phyloP scores from a whole-genome alignment of 2,797 vertebrate species.

The Gouania willdenowi region DNA sequence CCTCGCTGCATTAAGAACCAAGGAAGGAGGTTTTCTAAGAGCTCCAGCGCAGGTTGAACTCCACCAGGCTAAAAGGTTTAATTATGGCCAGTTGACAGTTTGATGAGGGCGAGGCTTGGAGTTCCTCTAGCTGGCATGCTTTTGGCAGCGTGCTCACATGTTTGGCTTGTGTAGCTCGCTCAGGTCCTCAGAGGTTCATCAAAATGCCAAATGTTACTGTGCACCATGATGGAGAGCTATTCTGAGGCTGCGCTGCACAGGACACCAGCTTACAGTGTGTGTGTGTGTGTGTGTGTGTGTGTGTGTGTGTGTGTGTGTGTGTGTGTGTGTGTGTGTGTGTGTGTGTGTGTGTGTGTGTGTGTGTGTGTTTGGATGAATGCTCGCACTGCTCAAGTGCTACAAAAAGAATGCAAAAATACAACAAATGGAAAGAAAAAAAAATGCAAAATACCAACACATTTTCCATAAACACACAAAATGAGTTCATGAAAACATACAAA shows the following conservation, averaged over 20 bases:
- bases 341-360: slow-evolving; percentile 4
- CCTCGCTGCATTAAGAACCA: too few relatives aligned
- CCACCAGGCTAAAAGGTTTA: slow-evolving; percentile 46
- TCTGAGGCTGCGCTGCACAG: slow-evolving; percentile 22
- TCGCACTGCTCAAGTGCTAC: slow-evolving; percentile 28
- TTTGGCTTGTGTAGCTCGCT: slow-evolving; percentile 2
- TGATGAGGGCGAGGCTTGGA: slow-evolving; percentile 46
- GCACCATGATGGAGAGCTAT: slow-evolving; percentile 26
- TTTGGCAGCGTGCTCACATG: slow-evolving; percentile 7
- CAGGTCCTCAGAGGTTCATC: slow-evolving; percentile 42
- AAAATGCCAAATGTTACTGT: slow-evolving; percentile 62
- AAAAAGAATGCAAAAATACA: too few relatives aligned
- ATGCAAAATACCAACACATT: too few relatives aligned
- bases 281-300: slow-evolving; percentile 18
- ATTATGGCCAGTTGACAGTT: slow-evolving; percentile 74
- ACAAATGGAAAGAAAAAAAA: too few relatives aligned
- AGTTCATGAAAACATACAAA: too few relatives aligned
- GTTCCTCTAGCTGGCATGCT: neutral
- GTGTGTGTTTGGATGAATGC: slow-evolving; percentile 9
- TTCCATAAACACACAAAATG: too few relatives aligned
- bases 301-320: slow-evolving; percentile 19
- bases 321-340: slow-evolving; percentile 9
- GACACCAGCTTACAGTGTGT: slow-evolving; percentile 18
- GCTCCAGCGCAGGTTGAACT: slow-evolving; percentile 2
- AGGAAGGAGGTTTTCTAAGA: too few relatives aligned